Evolutionary conservation across 2,888 invertebrate genomes (phyloP), one percentile per base, ranked within the genome.

Genomic region (Lepetodrilus schrolli): DNA sequence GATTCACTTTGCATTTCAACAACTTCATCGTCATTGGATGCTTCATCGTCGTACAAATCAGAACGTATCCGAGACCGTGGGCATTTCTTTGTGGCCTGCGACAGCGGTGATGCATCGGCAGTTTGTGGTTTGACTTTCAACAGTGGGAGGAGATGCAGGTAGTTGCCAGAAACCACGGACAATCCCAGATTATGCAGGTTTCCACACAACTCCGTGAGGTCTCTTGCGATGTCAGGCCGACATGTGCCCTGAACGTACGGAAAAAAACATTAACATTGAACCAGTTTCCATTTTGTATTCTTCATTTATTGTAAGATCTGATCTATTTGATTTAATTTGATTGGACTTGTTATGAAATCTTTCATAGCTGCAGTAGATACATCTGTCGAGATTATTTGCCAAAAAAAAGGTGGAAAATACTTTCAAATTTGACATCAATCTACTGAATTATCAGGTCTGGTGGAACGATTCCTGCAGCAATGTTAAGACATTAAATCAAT

Each of bases 11-110:
- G 47, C 21, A 4, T 30, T 21, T 66, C 43, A 8, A 74, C 74
- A 13, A 20, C 70, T 10, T 65, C 50, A 30, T 34, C 80, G 65
- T 82, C 84, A 74, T 82, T 78, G 4, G 86, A 87, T 1, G 75
- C 82, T 50, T 87, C 87, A 76, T 85, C 86, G 70, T 86, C 85
- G 66, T 82, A 84, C 58, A 85, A 48, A 21, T 74, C 74, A 4
- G 70, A 70, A 10, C 74, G 37, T 38, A 84, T 83, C 72, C 83
- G 78, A 66, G 78, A 83, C 21, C 80, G 66, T 48, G 79, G 80
- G 70, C 76, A 78, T 23, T 72, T 51, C 21, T 77, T 20, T 7
- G 58, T 66, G 13, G 13, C 21, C n/a, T 43, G 21, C 5, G 43
- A 26, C n/a, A n/a, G n/a, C n/a, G n/a, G 36, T 50, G 20, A 23